Percentiles rank a stretch among this genome's conserved stretches.
Evolutionary conservation across 2,888 invertebrate species (phyloP).

Genomic region (Sphaeridia pumilis): DNA sequence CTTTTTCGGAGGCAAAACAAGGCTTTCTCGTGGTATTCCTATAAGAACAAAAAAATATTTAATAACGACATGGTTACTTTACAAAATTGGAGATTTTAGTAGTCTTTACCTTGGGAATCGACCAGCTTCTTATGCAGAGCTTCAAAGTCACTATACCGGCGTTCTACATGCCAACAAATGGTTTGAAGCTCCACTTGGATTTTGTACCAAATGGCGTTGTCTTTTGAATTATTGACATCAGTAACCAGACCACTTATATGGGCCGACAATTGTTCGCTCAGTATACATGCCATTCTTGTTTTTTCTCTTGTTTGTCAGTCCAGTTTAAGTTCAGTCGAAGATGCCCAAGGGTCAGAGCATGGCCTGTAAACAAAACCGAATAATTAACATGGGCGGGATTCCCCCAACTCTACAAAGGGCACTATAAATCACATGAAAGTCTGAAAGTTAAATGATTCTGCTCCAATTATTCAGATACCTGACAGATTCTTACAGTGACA

Average conservation of each 20-base stretch:
- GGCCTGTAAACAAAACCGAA: no score
- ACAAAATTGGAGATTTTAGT: background rate
- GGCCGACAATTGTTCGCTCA: constrained; percentile 26
- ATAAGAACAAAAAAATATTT: background rate
- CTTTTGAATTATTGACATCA: constrained; percentile 29
- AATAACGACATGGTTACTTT: background rate
- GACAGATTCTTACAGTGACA: no score
- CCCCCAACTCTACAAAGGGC: no score
- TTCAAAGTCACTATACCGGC: constrained; percentile 81
- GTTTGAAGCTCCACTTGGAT: constrained; percentile 37
- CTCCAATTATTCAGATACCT: no score
- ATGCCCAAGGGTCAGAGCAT: no score
- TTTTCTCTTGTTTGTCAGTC: background rate
- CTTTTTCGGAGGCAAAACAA: constrained; percentile 79
- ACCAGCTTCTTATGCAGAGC: constrained; percentile 76
- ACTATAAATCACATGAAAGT: no score
- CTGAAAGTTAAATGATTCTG: no score
- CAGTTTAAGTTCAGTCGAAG: no score
- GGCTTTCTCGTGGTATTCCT: constrained; percentile 34
- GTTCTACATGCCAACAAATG: constrained; percentile 68
- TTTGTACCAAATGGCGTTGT: constrained; percentile 35
- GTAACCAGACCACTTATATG: constrained; percentile 32
- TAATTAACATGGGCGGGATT: no score
- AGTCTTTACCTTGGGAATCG: constrained; percentile 49
- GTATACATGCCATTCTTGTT: constrained; percentile 29